phyloP scores from a whole-genome alignment of 1,140 invertebrate genomes.

The Calycopis cecrops region DNA sequence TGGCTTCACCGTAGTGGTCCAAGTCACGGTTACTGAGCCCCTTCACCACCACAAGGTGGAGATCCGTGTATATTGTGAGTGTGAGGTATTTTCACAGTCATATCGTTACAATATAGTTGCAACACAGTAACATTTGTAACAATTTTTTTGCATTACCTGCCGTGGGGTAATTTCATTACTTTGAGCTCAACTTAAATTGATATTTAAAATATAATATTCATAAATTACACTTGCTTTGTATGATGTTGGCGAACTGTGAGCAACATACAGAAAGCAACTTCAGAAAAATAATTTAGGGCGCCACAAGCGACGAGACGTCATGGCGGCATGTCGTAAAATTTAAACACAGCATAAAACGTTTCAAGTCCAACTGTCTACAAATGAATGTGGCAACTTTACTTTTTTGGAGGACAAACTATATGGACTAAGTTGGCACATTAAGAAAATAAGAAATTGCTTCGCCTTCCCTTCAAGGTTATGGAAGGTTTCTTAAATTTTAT shows the following conservation, averaged over 20 bases:
- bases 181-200: no score
- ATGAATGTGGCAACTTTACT: background rate
- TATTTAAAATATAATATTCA: no score
- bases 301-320: background rate
- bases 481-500: background rate
- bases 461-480: slow-evolving; percentile 1
- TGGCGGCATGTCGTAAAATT: background rate
- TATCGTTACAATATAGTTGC: no score
- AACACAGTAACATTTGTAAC: no score
- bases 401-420: slow-evolving; percentile 11
- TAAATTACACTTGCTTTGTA: no score
- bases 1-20: no score
- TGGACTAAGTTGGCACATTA: slow-evolving; percentile 1
- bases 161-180: no score
- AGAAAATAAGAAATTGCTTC: slow-evolving; percentile 6
- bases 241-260: background rate
- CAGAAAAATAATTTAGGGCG: background rate
- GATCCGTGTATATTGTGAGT: no score
- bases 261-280: background rate
- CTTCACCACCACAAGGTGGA: no score
- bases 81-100: no score
- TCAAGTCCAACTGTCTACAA: background rate
- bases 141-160: no score
- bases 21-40: no score
- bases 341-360: background rate